Base-by-base conservation (phyloP, 35 echinoderm and acorn worm species). In the Heliocidaris erythrogramma region DNA sequence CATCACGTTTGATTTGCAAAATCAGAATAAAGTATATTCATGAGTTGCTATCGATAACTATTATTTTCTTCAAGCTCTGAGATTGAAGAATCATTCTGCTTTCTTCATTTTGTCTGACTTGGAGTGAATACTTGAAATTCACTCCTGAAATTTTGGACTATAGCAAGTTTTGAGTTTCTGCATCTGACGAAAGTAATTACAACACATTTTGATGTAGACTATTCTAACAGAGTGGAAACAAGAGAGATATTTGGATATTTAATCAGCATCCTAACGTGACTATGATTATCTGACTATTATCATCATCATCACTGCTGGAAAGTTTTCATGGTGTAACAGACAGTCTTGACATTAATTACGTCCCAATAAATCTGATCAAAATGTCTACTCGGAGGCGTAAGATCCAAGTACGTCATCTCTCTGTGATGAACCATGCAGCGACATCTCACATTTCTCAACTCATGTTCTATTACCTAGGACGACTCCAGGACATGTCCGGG, bases 391-490 rank as follows among this genome's bases (percentile, higher is more conserved):
- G 91, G 24, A 32, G 91, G 11, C 91, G 91, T 48, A 92, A 49
- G 2, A 59, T 92, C 49, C 7, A 92, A 59, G 91, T 92, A 24
- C 91, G 91, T 16, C 91, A 92, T 30, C 91, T 92, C n/a, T 49
- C 91, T 4, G 91, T 92, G 47, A 92, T 92, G 48, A 92, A 92
- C 91, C 91, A 92, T 48, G 91, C 91, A 0, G 91, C 96, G 2
- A 92, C 91, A n/a, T 95, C 96, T 97, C 95, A 97, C 84, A 49
- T 97, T 24, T 91, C 94, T 5, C 95, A 95, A 86, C 94, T 97
- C 71, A 86, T 92, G n/a, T 89, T 97, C 56, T 95, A 95, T 95
- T 97, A 97, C 86, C 5, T 97, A 97, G 96, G 96, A 65, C 48
- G 96, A 47, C 88, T 94, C 91, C 96, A 97, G 94, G 96, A 97